Evolutionary conservation across 37 sponge, comb jelly and placozoan genomes (phyloP).

Genomic region (Chondrosia reniformis): DNA sequence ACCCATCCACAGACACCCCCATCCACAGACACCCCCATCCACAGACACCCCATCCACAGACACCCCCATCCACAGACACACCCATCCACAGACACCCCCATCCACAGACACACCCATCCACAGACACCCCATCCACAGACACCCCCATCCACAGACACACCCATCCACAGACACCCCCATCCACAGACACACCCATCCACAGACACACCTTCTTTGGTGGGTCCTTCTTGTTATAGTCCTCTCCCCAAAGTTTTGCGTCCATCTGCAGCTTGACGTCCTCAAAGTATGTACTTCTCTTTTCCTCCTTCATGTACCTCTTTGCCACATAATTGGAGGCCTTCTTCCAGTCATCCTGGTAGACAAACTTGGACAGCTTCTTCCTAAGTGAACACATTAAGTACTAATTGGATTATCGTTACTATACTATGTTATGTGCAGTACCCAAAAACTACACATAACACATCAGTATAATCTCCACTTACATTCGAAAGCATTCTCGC

Average conservation of each 20-base stretch:
- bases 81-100: neutral
- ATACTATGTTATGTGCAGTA: neutral
- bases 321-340: constrained; percentile 88
- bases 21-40: neutral
- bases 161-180: neutral
- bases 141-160: constrained; percentile 3
- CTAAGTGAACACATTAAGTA: constrained; percentile 9
- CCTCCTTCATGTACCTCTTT: constrained; percentile 75
- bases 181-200: constrained; percentile 14
- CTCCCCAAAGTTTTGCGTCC: constrained; percentile 92
- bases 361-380: constrained; percentile 88
- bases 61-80: neutral
- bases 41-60: neutral
- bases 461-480: constrained; percentile 5
- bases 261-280: constrained; percentile 86
- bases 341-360: constrained; percentile 64
- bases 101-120: neutral
- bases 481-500: constrained; percentile 91
- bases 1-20: too few species aligned
- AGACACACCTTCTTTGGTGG: constrained; percentile 82
- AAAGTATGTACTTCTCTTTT: constrained; percentile 47
- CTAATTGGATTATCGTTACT: too few species aligned
- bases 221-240: constrained; percentile 67
- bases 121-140: neutral
- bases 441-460: neutral